Evolutionary conservation across 2,888 invertebrate species (phyloP), one percentile per base, ranked within the genome.

Genomic region (Drosophila phalerata): DNA sequence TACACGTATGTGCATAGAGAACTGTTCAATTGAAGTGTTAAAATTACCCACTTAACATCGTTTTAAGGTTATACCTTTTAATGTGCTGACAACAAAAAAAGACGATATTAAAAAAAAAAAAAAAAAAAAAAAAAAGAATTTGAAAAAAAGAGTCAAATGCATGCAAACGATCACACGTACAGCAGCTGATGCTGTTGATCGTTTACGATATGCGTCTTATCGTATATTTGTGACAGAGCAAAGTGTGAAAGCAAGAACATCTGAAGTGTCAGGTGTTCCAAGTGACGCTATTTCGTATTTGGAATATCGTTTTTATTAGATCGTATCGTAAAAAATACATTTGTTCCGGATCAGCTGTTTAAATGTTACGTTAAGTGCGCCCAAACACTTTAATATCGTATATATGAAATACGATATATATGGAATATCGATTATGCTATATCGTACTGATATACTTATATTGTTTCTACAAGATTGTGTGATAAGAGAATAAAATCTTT

Each of bases 21-120:
- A 85, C 72, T 79, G 68, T 83, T 85, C 85, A 83, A 85, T 88
- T 86, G 87, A 88, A 88, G 88, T 84, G 84, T 88, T 84, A 84
- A 88, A 88, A 84, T 84, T 85, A 75, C 67, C 88, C 86, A 84
- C 84, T 84, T 84, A 88, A 84, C 88, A 85, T 83, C 86, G 69
- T 78, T 80, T 88, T 84, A 85, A 88, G 88, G 86, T 75, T 84
- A 71, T 76, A 79, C 67, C 73, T 79, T 78, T 86, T 62, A 79
- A 80, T 79, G 85, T 74, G 80, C 52, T 69, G 75, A 47, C 57
- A 47, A 57, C 47, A 57, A 25, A n/a, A 45, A 28, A 51, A 37
- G 15, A 17, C 19, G 30, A 19, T 5, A 40, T 2, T n/a, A n/a
- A 53, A 11, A 15, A 25, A 13, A 42, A 19, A 9, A 28, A 8